Base-by-base conservation (phyloP, 1,140 invertebrate species). In the Chironomus striatipennis region DNA sequence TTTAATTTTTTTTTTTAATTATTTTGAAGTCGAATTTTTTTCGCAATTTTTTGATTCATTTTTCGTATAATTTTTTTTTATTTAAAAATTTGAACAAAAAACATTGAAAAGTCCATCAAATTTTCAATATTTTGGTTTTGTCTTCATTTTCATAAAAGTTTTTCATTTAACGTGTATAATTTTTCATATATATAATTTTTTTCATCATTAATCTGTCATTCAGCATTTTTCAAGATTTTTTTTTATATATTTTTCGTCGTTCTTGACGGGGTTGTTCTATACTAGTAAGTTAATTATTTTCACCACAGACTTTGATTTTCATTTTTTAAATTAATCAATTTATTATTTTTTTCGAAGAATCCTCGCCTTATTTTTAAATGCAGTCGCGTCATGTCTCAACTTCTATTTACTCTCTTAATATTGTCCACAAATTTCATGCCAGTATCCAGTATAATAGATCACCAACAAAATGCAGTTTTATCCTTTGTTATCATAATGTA, bases 81-180 rank as follows among this genome's bases (percentile, higher is more conserved):
- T 12, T n/a, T 12, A 10, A n/a, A 57, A 12, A 12, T 57, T 70
- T 70, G 18, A 70, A 21, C 65, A 20, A 18, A 70, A 70, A 70
- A 70, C 18, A 70, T 70, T 57, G 9, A n/a, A n/a, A 34, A 34
- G 24, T 34, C 24, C n/a, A 12, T 57, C 47, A 12, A 10, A 57
- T 12, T 57, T 70, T 70, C 17, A 70, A 18, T 70, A 12, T 57
- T 70, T 21, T 70, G 9, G 18, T 70, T 18, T 70, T 70, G 4
- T 20, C 18, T 9, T 21, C 17, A 70, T 20, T 70, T 70, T 70
- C 20, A 20, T 20, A 20, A 57, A 57, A 8, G 7, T 57, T 70
- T 70, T 70, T 70, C 65, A n/a, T 57, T n/a, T 57, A 70, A 70
- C 65, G 65, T 70, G 65, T 70, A 70, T 70, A 70, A 70, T 70